These are phyloP conservation scores for Drosophila atroscutellata DNA, from an alignment of 2,888 invertebrate genomes.

Conservation along the genomic window DNA sequence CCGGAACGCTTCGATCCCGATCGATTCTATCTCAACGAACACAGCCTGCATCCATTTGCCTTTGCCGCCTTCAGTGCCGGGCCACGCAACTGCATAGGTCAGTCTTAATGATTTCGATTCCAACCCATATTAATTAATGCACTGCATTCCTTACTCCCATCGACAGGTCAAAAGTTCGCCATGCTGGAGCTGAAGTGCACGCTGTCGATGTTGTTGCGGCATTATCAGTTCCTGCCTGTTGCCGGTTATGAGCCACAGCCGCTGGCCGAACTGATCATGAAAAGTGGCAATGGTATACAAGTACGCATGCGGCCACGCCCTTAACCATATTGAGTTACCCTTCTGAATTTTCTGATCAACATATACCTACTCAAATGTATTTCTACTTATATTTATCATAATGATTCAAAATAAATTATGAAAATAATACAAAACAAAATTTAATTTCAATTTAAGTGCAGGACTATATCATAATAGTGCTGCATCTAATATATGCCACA, in stretches of 20 bases:
- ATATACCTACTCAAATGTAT: background rate
- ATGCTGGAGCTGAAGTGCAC: conserved; percentile 83
- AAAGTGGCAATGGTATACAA: conserved; percentile 83
- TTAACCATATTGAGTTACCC: background rate
- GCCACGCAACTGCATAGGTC: conserved; percentile 83
- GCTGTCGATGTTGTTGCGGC: conserved; percentile 78
- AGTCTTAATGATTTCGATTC: background rate
- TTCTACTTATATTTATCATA: background rate
- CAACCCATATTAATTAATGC: background rate
- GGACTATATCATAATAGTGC: background rate
- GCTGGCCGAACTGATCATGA: conserved; percentile 81
- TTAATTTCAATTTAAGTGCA: background rate
- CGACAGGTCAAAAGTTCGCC: conserved; percentile 84
- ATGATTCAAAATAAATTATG: background rate
- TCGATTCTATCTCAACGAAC: conserved; percentile 77
- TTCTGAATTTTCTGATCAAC: background rate
- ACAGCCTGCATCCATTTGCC: conserved; percentile 81
- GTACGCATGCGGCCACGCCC: conserved; percentile 75
- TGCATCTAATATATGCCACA: background rate
- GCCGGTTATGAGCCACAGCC: conserved; percentile 72
- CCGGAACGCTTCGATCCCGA: conserved; percentile 84
- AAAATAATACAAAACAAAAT: background rate
- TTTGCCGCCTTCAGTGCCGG: conserved; percentile 84
- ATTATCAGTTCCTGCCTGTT: conserved; percentile 81
- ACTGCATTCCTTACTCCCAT: background rate